Base-by-base conservation (phyloP, 2,888 invertebrate species). In the Abrostola triplasia region DNA sequence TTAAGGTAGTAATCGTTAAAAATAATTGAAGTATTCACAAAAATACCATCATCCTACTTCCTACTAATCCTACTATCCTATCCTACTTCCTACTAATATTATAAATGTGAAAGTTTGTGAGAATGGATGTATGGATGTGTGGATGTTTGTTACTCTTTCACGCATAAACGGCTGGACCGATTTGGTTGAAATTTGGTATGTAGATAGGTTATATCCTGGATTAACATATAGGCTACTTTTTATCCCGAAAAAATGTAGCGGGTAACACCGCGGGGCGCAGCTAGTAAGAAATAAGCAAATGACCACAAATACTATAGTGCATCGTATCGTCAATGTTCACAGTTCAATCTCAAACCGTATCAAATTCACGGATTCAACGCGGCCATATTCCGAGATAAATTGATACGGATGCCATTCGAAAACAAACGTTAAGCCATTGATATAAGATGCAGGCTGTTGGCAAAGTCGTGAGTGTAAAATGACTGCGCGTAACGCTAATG, bases 401-500 rank as follows among this genome's bases (percentile, higher is more conserved):
- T 51, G 54, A 56, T 13, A 75, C 59, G 0, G 8, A 11, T 37
- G 5, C 7, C 67, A 66, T 38, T 11, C 6, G 5, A 83, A 68
- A 70, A 59, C 38, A 35, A 62, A 77, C 76, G 62, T 76, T 86
- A 77, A 5, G 0, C 0, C 1, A 0, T 8, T 0, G 0, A 0
- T 0, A 52, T 77, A 82, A 73, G 49, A 76, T 69, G 10, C 12
- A 42, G 49, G 50, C 38, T 12, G 4, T 49, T 35, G 47, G 5
- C 40, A 36, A 38, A 51, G 54, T 61, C 12, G n/a, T 12, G 51
- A 81, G 65, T 80, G 80, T 73, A 77, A 76, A 85, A 84, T 85
- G 85, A 88, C 82, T 82, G 82, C 83, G 85, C 88, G 84, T 88
- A 84, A 67, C 76, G 74, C 86, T 90, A 90, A 90, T 90, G 88